A percentile compares a stretch with the other conserved stretches of the same genome.
Evolutionary conservation across 2,797 vertebrate species (phyloP).

Genomic region (Sebastes dallii): DNA sequence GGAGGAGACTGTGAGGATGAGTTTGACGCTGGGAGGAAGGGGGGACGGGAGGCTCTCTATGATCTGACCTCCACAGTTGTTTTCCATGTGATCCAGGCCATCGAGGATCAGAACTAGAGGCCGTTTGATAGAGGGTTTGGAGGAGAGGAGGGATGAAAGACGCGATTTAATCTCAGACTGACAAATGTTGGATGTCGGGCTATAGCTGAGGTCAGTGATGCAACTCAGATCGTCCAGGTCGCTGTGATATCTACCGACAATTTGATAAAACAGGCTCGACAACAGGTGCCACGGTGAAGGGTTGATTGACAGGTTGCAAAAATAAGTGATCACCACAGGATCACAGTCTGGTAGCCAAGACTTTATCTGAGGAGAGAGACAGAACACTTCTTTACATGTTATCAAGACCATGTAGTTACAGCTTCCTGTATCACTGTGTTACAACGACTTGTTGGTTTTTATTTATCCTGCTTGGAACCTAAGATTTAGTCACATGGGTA

Average conservation of each 20-base stretch:
- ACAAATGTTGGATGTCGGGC: not conserved
- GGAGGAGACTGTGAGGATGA: constrained; percentile 75
- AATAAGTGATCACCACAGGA: constrained; percentile 76
- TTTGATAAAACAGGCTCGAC: constrained; percentile 73
- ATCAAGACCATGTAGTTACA: not conserved
- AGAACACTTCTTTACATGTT: not conserved
- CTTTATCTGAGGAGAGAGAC: constrained; percentile 69
- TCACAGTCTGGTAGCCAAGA: constrained; percentile 77
- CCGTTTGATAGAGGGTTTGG: constrained; percentile 57
- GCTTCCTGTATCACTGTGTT: not conserved
- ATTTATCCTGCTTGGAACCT: not conserved
- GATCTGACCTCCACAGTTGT: constrained; percentile 31
- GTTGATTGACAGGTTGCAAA: constrained; percentile 57
- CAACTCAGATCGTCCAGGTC: not conserved
- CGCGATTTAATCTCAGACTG: constrained; percentile 61
- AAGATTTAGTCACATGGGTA: not conserved
- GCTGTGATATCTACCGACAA: constrained; percentile 57
- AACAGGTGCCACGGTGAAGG: constrained; percentile 68
- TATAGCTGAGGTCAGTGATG: not conserved
- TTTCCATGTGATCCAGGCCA: constrained; percentile 76
- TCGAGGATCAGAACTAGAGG: constrained; percentile 80
- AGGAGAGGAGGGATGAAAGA: constrained; percentile 70
- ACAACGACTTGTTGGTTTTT: not conserved
- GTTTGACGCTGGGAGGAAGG: constrained; percentile 76
- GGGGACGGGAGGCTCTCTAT: constrained; percentile 74